Evolutionary conservation across 2,888 invertebrate species (phyloP), one percentile per base, ranked within the genome.

Genomic region (Athalia rosae): DNA sequence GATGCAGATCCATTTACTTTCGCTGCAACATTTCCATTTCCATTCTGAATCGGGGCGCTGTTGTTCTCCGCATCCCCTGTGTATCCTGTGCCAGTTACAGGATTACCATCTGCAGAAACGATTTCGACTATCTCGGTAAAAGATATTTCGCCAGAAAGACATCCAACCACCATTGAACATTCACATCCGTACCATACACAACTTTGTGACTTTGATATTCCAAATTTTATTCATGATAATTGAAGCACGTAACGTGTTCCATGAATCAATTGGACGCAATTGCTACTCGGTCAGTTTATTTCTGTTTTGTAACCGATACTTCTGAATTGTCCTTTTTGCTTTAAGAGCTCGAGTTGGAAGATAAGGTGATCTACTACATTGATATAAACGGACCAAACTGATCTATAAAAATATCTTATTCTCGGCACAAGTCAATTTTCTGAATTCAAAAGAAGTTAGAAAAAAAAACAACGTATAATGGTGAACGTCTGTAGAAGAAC

Each of bases 51-150:
- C 11, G 83, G 79, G 15, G 84, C 79, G 0, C 83, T 82, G 80
- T 84, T 84, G 80, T 84, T 86, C 83, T 82, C 85, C 11, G 66
- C 47, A 76, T 86, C 87, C 80, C 88, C 81, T 81, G 90, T 90
- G 85, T 92, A 92, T 66, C 92, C 92, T 82, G 91, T 90, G 56
- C 92, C 92, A 80, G 92, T 92, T 77, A 92, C 91, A 66, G 92
- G 92, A 83, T 92, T 92, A 64, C 92, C 92, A 88, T 92, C 92
- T 92, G 83, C 67, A 79, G 79, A 74, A 28, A 28, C 78, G 45
- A 28, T 61, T 73, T 58, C 13, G 71, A 71, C 45, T 13, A 6
- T 58, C 58, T 71, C 45, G 45, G 13, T 66, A 50, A 78, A 56
- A 45, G 15, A 62, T 66, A 77, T 41, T 47, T 61, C 63, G 3